A percentile compares a stretch with the other conserved stretches of the same genome.
Evolutionary conservation across 2,797 vertebrate genomes (phyloP).

Genomic region (Sebastes hopkinsi): DNA sequence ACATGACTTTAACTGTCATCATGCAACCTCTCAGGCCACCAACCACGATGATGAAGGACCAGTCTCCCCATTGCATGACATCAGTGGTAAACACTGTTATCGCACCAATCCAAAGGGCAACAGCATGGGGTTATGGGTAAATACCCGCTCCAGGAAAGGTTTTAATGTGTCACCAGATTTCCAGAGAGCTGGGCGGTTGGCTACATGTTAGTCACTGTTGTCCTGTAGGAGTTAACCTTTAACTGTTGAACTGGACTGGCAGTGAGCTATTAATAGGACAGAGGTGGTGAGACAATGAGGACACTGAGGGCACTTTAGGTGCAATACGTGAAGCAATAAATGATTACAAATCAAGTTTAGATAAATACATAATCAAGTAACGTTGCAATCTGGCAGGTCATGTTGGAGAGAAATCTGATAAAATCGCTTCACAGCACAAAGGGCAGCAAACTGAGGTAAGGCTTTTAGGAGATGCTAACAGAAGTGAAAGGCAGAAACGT

Average conservation of each 20-base stretch:
- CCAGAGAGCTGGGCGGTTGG: not conserved
- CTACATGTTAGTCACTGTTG: not conserved
- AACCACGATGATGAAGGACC: not conserved
- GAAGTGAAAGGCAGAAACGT: not conserved
- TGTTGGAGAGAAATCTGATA: not conserved
- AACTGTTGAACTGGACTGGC: not conserved
- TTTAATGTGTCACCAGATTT: constrained; percentile 18
- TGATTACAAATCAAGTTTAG: not conserved
- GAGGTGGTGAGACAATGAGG: not conserved
- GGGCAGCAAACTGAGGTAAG: not conserved
- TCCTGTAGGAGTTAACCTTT: constrained; percentile 16
- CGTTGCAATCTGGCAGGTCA: not conserved
- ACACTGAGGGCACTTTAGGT: not conserved
- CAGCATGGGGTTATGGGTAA: not conserved
- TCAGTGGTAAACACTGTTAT: constrained; percentile 18
- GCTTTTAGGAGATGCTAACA: not conserved
- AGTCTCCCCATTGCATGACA: not conserved
- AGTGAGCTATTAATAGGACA: constrained; percentile 21
- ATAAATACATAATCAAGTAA: not conserved
- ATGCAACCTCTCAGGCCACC: not conserved
- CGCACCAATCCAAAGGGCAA: not conserved
- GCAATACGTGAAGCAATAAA: not conserved
- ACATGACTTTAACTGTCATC: not conserved
- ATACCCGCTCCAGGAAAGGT: not conserved
- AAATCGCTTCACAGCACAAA: not conserved